Evolutionary conservation across 2,797 vertebrate genomes (phyloP).

Genomic region (Somateria mollissima): DNA sequence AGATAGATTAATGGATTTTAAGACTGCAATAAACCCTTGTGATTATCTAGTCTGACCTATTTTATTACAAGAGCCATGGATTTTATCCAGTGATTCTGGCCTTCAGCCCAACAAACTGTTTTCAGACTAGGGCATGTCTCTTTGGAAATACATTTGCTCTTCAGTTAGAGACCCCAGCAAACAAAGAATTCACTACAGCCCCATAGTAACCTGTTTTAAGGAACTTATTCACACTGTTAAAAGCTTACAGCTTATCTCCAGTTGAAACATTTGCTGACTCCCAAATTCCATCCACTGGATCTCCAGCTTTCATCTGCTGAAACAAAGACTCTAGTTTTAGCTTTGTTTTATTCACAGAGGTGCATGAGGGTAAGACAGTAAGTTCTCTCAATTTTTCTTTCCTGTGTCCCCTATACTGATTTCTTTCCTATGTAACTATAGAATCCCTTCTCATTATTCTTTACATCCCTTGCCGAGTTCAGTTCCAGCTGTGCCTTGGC

Average conservation of each 20-base stretch:
- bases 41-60: not conserved
- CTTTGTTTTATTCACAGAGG: not conserved
- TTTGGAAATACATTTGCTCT: not conserved
- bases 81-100: not conserved
- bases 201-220: not conserved
- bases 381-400: not conserved
- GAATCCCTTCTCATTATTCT: not conserved
- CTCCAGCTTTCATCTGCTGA: not conserved
- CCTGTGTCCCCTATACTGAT: accelerated
- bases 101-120: not conserved
- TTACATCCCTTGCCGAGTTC: not conserved
- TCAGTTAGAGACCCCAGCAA: not conserved
- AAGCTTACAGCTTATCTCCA: not conserved
- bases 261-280: not conserved
- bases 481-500: not conserved
- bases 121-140: not conserved
- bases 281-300: not conserved
- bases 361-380: not conserved
- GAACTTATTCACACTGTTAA: not conserved
- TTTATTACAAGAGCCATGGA: not conserved
- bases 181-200: not conserved
- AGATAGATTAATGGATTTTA: not conserved
- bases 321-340: not conserved
- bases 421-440: not conserved
- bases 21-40: not conserved